Conservation (phyloP, 2,113 vertebrate genomes). For the Leucosticte australis region DNA sequence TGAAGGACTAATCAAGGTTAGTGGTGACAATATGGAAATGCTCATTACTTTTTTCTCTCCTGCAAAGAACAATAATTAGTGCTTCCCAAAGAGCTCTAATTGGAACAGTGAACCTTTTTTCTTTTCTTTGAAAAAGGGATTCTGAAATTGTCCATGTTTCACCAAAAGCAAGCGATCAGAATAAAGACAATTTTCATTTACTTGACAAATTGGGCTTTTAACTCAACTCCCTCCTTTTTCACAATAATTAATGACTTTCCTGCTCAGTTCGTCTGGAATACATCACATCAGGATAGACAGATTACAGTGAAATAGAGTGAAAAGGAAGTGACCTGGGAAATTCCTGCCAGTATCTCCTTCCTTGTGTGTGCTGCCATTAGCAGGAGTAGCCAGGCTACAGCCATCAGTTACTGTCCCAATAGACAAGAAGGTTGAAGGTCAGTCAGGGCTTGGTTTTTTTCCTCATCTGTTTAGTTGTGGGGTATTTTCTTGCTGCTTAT, state of each 20-base stretch:
- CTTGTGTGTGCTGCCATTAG: neutral
- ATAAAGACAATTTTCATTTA: constrained; percentile 45
- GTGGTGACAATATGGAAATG: neutral
- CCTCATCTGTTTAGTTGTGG: neutral
- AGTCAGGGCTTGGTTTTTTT: neutral
- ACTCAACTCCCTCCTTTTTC: neutral
- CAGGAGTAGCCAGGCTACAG: neutral
- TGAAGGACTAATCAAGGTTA: constrained; percentile 27
- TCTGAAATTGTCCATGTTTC: constrained; percentile 8
- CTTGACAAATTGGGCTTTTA: constrained; percentile 42
- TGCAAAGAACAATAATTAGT: neutral
- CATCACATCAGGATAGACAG: neutral
- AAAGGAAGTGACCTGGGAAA: constrained; percentile 1
- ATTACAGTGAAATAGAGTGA: neutral
- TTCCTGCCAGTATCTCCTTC: neutral
- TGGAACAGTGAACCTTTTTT: neutral
- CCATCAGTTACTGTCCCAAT: neutral
- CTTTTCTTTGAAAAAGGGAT: neutral
- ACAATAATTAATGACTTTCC: neutral
- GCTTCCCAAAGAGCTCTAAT: constrained; percentile 12
- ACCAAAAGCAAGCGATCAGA: constrained; percentile 9
- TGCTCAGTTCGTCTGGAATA: neutral
- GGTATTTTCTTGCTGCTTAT: neutral
- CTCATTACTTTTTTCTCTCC: neutral
- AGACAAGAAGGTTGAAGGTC: neutral